Evolutionary conservation across 2,113 vertebrate species (phyloP).

Genomic region (Saimiri boliviensis): DNA sequence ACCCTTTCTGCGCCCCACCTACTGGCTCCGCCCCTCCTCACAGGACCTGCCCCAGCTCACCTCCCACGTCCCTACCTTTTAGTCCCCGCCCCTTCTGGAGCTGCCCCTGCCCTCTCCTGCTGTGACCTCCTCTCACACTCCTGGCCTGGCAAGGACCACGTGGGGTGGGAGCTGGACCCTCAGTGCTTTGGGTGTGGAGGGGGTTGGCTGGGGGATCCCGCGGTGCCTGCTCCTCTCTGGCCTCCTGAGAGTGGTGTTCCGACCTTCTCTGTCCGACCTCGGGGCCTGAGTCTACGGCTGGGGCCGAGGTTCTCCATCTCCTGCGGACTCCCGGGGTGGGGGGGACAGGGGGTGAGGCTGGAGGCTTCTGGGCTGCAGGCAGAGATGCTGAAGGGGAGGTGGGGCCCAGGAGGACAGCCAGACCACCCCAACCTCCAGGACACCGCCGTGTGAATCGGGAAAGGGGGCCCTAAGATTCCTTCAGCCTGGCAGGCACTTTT

Average conservation of each 20-base stretch:
- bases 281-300: no score
- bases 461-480: not conserved
- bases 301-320: not conserved
- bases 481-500: not conserved
- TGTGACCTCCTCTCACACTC: not conserved
- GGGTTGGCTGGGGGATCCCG: not conserved
- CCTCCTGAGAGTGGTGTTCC: not conserved
- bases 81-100: not conserved
- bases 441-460: not conserved
- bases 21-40: not conserved
- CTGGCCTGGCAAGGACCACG: not conserved
- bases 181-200: rapidly evolving
- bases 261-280: not conserved
- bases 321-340: not conserved
- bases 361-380: no score
- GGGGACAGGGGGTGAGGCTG: rapidly evolving
- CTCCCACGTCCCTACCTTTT: no score
- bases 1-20: not conserved
- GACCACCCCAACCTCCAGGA: not conserved
- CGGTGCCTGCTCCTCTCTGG: not conserved
- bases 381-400: rapidly evolving
- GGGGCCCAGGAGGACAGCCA: rapidly evolving
- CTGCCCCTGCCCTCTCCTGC: rapidly evolving
- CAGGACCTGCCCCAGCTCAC: no score
- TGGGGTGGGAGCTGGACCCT: not conserved